Evolutionary conservation across 1,140 invertebrate genomes (phyloP).

Genomic region (Homalodisca vitripennis): DNA sequence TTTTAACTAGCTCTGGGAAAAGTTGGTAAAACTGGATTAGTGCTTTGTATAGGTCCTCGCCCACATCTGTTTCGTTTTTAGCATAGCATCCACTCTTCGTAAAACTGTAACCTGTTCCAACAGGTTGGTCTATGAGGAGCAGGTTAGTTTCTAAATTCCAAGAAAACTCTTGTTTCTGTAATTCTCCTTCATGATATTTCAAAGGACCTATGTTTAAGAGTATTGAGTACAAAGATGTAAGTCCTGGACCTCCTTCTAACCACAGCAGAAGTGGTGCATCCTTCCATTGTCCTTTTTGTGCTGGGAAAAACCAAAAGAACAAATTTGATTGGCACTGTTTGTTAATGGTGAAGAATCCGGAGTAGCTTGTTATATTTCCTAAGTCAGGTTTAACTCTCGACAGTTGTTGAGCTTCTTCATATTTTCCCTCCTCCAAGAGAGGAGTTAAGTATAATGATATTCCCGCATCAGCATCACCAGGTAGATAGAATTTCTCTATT

Average conservation of each 20-base stretch:
- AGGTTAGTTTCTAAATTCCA: constrained; percentile 34
- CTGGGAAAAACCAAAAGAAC: constrained; percentile 79
- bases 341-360: constrained; percentile 73
- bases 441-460: constrained; percentile 35
- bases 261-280: constrained; percentile 66
- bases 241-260: constrained; percentile 75
- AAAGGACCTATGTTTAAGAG: constrained; percentile 62
- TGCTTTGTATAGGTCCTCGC: constrained; percentile 30
- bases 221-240: constrained; percentile 65
- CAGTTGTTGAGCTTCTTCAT: constrained; percentile 26
- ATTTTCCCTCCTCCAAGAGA: constrained; percentile 29
- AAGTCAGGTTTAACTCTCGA: constrained; percentile 31
- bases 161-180: constrained; percentile 20
- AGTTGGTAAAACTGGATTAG: constrained; percentile 65
- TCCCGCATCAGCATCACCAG: neutral
- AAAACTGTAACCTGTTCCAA: constrained; percentile 58
- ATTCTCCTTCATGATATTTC: neutral
- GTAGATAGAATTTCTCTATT: no score
- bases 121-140: constrained; percentile 79
- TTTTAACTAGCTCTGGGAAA: constrained; percentile 63
- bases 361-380: constrained; percentile 46
- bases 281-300: constrained; percentile 46
- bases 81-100: constrained; percentile 63
- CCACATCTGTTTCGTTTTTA: constrained; percentile 58
- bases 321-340: constrained; percentile 54